These are phyloP conservation scores for Hesperia comma DNA, from an alignment of 2,888 invertebrate genomes.

Conservation along the genomic window DNA sequence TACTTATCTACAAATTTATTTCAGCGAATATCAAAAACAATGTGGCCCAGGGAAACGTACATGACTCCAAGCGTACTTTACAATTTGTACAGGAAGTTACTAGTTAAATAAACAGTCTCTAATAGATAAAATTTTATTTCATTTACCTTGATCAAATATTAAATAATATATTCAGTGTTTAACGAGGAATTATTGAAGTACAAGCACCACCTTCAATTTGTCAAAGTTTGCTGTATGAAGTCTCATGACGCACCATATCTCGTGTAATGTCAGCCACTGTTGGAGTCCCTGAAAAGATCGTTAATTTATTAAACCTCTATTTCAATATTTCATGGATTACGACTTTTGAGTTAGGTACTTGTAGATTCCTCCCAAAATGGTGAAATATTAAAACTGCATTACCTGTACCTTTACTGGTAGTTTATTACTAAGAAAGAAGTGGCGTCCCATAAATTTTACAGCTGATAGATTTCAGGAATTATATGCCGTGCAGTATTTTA, in stretches of 20 bases:
- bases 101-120: slow-evolving; percentile 58
- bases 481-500: no score
- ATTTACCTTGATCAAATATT: not conserved
- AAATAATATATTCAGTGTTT: not conserved
- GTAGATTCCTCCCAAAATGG: no score
- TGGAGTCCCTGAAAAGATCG: slow-evolving; percentile 85
- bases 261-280: slow-evolving; percentile 84
- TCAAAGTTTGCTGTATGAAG: slow-evolving; percentile 80
- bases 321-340: no score
- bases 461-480: no score
- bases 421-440: no score
- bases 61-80: slow-evolving; percentile 72
- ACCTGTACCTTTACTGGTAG: no score
- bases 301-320: not conserved
- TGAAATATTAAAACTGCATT: no score
- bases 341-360: no score
- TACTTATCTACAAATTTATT: slow-evolving; percentile 46
- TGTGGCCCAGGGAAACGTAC: slow-evolving; percentile 70
- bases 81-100: slow-evolving; percentile 69
- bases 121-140: not conserved
- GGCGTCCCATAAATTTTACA: no score
- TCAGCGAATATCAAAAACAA: slow-evolving; percentile 72
- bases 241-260: slow-evolving; percentile 89
- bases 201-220: slow-evolving; percentile 16
- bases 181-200: not conserved